These are phyloP conservation scores for Gymnobelideus leadbeateri DNA, from an alignment of 2,113 vertebrate species.

Conservation along the genomic window DNA sequence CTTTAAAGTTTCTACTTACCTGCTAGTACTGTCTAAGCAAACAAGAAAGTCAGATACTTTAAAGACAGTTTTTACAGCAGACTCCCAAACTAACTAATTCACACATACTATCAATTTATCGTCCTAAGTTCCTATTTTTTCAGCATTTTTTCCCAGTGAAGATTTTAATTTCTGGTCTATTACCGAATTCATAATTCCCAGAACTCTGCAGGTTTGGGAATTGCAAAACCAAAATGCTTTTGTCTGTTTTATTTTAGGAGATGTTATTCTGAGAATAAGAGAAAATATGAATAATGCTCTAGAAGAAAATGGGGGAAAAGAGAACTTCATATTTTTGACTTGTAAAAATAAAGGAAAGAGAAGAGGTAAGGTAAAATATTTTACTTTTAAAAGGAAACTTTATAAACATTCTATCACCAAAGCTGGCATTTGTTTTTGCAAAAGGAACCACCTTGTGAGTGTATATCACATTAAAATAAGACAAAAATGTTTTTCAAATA, in stretches of 20 bases:
- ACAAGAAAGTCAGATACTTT: neutral
- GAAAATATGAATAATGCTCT: conserved; percentile 55
- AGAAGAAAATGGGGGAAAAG: neutral
- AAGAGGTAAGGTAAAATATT: conserved; percentile 8
- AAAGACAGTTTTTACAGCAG: conserved; percentile 27
- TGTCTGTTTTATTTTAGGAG: conserved; percentile 51
- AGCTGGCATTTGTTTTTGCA: conserved; percentile 38
- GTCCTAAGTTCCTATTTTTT: conserved; percentile 17
- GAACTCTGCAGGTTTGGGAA: conserved; percentile 27
- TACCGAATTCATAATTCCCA: neutral
- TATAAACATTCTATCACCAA: conserved; percentile 40
- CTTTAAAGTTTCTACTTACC: conserved; percentile 33
- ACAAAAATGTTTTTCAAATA: neutral
- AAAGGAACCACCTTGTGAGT: conserved; percentile 31
- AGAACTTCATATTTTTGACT: conserved; percentile 12
- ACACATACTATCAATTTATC: neutral
- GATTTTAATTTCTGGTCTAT: conserved; percentile 31
- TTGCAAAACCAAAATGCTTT: conserved; percentile 48
- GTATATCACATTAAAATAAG: conserved; percentile 43
- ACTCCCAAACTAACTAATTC: conserved; percentile 37
- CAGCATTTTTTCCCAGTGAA: neutral
- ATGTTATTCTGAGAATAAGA: conserved; percentile 48
- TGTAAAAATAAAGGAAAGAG: neutral
- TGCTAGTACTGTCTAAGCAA: neutral
- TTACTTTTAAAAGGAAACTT: conserved; percentile 49